A percentile compares a stretch with the other conserved stretches of the same genome.
phyloP scores from a whole-genome alignment of 2,888 invertebrate genomes.

The Dioctria linearis region DNA sequence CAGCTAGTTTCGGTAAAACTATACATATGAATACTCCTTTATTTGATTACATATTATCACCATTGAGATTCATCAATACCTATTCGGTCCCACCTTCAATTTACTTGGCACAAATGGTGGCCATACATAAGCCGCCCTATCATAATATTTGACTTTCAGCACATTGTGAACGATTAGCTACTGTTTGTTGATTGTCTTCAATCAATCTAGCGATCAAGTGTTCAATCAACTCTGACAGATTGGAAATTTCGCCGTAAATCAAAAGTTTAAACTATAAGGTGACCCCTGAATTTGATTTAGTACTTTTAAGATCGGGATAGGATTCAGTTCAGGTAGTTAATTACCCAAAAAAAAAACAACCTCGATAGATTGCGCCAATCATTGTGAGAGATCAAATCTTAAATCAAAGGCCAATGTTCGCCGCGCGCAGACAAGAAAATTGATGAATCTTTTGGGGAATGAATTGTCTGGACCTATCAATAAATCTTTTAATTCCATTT shows the following conservation, averaged over 20 bases:
- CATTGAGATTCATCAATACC: too few species aligned
- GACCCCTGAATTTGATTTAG: constrained; percentile 30
- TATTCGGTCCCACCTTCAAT: constrained; percentile 34
- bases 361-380: constrained; percentile 39
- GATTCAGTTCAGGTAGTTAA: constrained; percentile 38
- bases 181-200: constrained; percentile 45
- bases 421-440: constrained; percentile 56
- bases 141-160: constrained; percentile 45
- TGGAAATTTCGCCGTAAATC: constrained; percentile 51
- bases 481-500: constrained; percentile 49
- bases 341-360: constrained; percentile 4
- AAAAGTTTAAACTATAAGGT: constrained; percentile 28
- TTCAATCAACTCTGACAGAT: constrained; percentile 53
- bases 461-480: constrained; percentile 47
- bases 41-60: too few species aligned
- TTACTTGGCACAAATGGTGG: constrained; percentile 18
- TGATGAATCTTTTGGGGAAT: constrained; percentile 49
- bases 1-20: too few species aligned
- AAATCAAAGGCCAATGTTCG: constrained; percentile 49
- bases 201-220: constrained; percentile 45
- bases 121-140: constrained; percentile 30
- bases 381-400: constrained; percentile 48
- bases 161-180: constrained; percentile 50
- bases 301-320: constrained; percentile 39
- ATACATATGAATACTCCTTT: too few species aligned